A percentile compares a stretch with the other conserved stretches of the same genome.
These are phyloP conservation scores for Coenonympha glycerion DNA, from an alignment of 2,888 invertebrate genomes.

Conservation along the genomic window DNA sequence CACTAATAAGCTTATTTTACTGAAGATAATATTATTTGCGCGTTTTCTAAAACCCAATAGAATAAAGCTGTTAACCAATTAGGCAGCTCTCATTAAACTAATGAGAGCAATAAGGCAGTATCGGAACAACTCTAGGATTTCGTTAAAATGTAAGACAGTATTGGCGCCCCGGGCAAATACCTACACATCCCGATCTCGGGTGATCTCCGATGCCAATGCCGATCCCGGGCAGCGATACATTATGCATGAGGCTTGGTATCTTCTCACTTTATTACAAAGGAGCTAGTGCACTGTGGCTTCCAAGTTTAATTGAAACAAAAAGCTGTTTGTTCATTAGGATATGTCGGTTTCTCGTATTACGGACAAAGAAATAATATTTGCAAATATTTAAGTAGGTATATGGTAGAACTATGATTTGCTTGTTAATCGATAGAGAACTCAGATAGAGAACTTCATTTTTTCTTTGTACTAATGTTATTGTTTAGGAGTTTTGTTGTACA, in stretches of 20 bases:
- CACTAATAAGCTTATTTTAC: no score
- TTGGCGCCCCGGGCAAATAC: constrained; percentile 64
- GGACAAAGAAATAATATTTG: not conserved
- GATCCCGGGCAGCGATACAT: constrained; percentile 49
- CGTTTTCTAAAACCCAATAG: no score
- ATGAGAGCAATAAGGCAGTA: not conserved
- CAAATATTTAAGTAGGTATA: no score
- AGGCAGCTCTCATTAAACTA: not conserved
- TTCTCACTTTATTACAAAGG: constrained; percentile 44
- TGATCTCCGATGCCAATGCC: constrained; percentile 63
- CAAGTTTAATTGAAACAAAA: constrained; percentile 17
- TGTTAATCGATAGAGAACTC: no score
- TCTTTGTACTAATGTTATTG: no score
- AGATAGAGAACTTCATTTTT: no score
- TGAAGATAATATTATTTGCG: no score
- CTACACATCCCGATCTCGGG: constrained; percentile 59
- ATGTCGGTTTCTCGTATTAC: not conserved
- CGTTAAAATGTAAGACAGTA: constrained; percentile 60
- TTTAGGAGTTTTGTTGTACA: no score
- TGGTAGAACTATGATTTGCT: no score
- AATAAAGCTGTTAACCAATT: not conserved
- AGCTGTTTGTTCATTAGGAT: not conserved
- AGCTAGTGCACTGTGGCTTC: constrained; percentile 18
- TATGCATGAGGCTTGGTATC: constrained; percentile 55
- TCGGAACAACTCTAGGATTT: constrained; percentile 43